Evolutionary conservation across 2,888 invertebrate species (phyloP).

Genomic region (Clistopyga incitator): DNA sequence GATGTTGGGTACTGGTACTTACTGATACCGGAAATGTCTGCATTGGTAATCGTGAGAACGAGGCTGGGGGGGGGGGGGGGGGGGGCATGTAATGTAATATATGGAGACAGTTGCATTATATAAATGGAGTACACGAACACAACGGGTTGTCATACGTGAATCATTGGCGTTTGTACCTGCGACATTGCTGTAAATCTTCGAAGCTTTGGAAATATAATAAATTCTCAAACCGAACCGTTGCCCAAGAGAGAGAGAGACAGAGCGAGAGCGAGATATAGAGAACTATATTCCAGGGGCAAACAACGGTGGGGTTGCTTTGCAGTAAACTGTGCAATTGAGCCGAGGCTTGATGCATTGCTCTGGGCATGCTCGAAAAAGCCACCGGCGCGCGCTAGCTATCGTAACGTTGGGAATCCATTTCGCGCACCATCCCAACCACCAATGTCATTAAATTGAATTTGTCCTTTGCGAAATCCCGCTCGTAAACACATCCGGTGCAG

Average conservation of each 20-base stretch:
- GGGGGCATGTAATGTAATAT: slow-evolving; percentile 16
- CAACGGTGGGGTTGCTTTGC: slow-evolving; percentile 66
- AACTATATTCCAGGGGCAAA: slow-evolving; percentile 67
- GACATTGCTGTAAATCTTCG: slow-evolving; percentile 64
- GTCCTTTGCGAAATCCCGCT: slow-evolving; percentile 35
- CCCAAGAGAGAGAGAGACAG: slow-evolving; percentile 34
- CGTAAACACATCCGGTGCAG: slow-evolving; percentile 38
- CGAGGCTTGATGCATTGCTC: slow-evolving; percentile 72
- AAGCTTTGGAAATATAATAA: slow-evolving; percentile 62
- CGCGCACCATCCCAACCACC: slow-evolving; percentile 8
- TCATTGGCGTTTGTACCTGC: slow-evolving; percentile 50
- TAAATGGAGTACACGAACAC: slow-evolving; percentile 15
- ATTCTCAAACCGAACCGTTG: slow-evolving; percentile 51
- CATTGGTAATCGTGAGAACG: neutral
- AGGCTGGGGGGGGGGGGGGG: too few relatives aligned
- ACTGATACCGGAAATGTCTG: neutral
- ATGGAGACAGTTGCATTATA: slow-evolving; percentile 25
- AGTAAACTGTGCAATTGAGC: slow-evolving; percentile 75
- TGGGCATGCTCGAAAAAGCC: slow-evolving; percentile 59
- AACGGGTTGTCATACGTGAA: slow-evolving; percentile 41
- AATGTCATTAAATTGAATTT: slow-evolving; percentile 30
- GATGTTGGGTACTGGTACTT: too few relatives aligned
- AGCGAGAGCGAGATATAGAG: slow-evolving; percentile 67
- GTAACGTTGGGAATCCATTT: slow-evolving; percentile 65
- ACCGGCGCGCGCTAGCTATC: slow-evolving; percentile 44